A percentile compares a stretch with the other conserved stretches of the same genome.
These are phyloP conservation scores for Glossophaga mutica DNA, from an alignment of 2,797 vertebrate genomes.

Conservation along the genomic window DNA sequence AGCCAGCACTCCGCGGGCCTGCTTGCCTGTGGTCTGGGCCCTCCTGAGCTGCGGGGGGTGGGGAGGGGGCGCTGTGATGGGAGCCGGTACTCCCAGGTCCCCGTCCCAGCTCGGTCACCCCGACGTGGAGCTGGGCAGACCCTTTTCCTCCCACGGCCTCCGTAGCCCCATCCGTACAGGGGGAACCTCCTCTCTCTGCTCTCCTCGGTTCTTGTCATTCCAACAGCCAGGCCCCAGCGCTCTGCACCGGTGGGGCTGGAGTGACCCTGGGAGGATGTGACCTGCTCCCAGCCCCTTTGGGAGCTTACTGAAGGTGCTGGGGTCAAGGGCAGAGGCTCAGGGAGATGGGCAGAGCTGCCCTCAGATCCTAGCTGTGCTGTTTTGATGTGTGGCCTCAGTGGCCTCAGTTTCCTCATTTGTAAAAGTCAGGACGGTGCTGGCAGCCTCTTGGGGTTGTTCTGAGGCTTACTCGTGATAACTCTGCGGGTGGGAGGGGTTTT, in stretches of 20 bases:
- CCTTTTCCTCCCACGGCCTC: neutral
- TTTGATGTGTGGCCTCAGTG: neutral
- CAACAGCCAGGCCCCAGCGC: neutral
- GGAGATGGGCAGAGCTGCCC: neutral
- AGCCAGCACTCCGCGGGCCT: fast-evolving
- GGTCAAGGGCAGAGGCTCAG: neutral
- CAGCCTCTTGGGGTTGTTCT: neutral
- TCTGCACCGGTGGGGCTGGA: neutral
- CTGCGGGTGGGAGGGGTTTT: neutral
- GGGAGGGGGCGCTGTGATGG: neutral
- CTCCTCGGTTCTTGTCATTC: neutral
- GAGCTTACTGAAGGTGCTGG: neutral
- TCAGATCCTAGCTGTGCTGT: neutral
- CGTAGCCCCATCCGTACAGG: neutral
- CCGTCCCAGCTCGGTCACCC: neutral
- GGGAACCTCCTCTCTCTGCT: neutral
- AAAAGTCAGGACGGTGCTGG: neutral
- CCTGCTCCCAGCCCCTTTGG: neutral
- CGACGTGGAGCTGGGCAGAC: neutral
- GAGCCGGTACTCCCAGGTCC: neutral
- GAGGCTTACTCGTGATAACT: neutral
- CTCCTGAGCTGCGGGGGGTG: neutral
- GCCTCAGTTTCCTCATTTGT: neutral
- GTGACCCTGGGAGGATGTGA: neutral
- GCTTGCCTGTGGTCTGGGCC: neutral